Conservation (phyloP, 2,888 invertebrate genomes). For the Drosophila kuntzei region DNA sequence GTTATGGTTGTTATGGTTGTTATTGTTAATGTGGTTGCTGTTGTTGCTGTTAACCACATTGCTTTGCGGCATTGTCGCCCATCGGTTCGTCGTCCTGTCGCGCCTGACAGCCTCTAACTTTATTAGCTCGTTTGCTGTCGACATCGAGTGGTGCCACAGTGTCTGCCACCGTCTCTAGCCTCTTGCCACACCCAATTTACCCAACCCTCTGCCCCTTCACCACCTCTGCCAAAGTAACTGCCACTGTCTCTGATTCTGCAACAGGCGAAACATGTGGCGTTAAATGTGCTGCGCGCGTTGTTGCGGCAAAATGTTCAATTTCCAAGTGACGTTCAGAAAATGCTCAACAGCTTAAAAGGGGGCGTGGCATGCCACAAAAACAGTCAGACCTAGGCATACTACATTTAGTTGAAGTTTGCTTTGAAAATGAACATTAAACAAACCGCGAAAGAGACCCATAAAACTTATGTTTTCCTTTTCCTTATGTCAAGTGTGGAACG, state of each 20-base stretch:
- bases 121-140: slow-evolving; percentile 71
- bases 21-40: slow-evolving; percentile 1
- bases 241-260: slow-evolving; percentile 30
- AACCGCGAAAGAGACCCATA: slow-evolving; percentile 47
- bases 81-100: slow-evolving; percentile 32
- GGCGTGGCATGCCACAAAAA: slow-evolving; percentile 3
- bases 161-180: slow-evolving; percentile 12
- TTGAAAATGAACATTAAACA: slow-evolving; percentile 53
- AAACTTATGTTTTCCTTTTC: slow-evolving; percentile 28
- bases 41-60: slow-evolving; percentile 63
- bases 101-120: slow-evolving; percentile 74
- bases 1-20: background rate
- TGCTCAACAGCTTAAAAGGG: slow-evolving; percentile 20
- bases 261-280: slow-evolving; percentile 65
- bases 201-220: background rate
- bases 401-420: slow-evolving; percentile 42
- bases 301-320: slow-evolving; percentile 77
- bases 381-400: slow-evolving; percentile 37
- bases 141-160: slow-evolving; percentile 48
- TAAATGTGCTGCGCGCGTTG: slow-evolving; percentile 51
- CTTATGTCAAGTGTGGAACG: slow-evolving; percentile 22
- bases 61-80: slow-evolving; percentile 59
- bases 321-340: slow-evolving; percentile 49
- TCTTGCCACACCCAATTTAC: background rate
- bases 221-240: no score